Evolutionary conservation across 2,888 invertebrate genomes (phyloP).

Genomic region (Latrodectus hesperus): DNA sequence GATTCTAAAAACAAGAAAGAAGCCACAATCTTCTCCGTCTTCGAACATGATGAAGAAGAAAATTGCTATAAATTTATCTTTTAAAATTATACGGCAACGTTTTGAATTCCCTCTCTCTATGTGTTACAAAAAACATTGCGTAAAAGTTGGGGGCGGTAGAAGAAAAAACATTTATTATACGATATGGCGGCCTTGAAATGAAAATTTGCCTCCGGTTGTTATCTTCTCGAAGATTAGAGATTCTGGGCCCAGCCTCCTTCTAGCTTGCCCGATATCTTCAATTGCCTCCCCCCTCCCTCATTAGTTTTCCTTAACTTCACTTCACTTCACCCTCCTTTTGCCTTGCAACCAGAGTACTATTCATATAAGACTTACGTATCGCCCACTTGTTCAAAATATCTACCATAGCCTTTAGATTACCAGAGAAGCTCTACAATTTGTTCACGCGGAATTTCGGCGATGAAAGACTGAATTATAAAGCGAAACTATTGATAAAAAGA

Average conservation of each 20-base stretch:
- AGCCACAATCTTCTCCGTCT: constrained; percentile 22
- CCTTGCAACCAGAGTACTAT: constrained; percentile 11
- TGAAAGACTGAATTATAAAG: too few relatives aligned
- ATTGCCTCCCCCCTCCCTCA: not conserved
- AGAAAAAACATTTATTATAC: constrained; percentile 49
- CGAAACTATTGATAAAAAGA: too few relatives aligned
- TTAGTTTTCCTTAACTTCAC: not conserved
- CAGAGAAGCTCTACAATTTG: not conserved
- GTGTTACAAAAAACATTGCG: constrained; percentile 38
- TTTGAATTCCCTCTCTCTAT: constrained; percentile 45
- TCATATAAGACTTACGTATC: constrained; percentile 28
- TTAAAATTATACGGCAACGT: constrained; percentile 53
- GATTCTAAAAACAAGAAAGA: constrained; percentile 28
- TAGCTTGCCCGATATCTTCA: not conserved
- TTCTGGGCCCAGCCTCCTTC: constrained; percentile 25
- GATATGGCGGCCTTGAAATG: constrained; percentile 55
- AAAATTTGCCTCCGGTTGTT: constrained; percentile 38
- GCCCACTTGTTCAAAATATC: constrained; percentile 25
- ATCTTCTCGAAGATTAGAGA: constrained; percentile 12
- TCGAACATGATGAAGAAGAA: constrained; percentile 11
- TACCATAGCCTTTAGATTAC: constrained; percentile 2
- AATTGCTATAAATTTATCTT: constrained; percentile 47
- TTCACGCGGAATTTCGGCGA: too few relatives aligned
- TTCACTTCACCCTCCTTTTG: not conserved
- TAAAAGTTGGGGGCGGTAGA: constrained; percentile 58